Evolutionary conservation across 2,888 invertebrate genomes (phyloP).

Genomic region (Cheilosia variabilis): DNA sequence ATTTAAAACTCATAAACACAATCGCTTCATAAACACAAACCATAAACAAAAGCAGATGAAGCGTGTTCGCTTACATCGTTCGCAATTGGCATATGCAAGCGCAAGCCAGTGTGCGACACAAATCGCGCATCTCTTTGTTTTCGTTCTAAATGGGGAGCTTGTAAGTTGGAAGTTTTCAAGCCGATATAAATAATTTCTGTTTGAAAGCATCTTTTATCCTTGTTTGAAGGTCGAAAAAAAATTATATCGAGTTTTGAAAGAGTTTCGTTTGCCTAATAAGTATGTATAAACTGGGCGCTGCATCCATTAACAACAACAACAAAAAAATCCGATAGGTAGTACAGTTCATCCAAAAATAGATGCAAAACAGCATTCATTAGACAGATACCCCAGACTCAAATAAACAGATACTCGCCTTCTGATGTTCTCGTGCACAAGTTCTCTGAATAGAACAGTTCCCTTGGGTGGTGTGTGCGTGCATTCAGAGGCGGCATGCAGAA

Average conservation of each 20-base stretch:
- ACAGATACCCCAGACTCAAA: not conserved
- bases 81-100: not conserved
- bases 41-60: constrained; percentile 21
- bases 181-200: too few species aligned
- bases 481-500: not conserved
- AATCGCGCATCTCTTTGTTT: not conserved
- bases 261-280: not conserved
- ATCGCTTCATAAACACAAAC: constrained; percentile 38
- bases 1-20: constrained; percentile 22
- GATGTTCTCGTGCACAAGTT: too few species aligned
- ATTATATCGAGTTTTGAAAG: not conserved
- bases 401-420: constrained; percentile 20
- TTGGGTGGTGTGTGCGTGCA: not conserved
- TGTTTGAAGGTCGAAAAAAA: too few species aligned
- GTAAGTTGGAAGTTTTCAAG: too few species aligned
- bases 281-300: not conserved
- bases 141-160: too few species aligned
- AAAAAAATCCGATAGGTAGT: too few species aligned
- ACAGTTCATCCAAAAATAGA: too few species aligned
- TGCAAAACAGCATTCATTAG: too few species aligned
- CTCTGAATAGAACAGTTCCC: not conserved
- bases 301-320: too few species aligned
- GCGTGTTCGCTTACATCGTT: not conserved
- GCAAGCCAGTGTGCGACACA: not conserved
- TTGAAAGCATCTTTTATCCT: too few species aligned